phyloP scores from a whole-genome alignment of 2,113 vertebrate species.

The Procavia capensis region DNA sequence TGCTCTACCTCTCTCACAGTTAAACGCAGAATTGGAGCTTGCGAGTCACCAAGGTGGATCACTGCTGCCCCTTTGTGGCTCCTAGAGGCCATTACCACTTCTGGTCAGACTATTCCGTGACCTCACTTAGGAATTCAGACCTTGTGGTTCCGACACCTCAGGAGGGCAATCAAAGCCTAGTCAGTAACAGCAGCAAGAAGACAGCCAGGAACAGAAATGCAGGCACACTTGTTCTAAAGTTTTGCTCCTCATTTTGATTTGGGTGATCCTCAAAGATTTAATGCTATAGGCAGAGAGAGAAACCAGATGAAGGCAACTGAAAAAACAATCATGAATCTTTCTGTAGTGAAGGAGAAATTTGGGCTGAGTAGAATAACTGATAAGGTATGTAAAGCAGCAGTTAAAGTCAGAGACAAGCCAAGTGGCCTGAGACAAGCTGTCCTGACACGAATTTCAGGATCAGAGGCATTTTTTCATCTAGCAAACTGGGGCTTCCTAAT shows the following conservation, averaged over 20 bases:
- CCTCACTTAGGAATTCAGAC: neutral
- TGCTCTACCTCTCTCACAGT: neutral
- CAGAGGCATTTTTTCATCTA: slow-evolving; percentile 29
- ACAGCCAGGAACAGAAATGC: neutral
- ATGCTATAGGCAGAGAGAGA: neutral
- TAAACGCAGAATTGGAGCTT: neutral
- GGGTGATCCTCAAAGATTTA: neutral
- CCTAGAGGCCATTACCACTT: neutral
- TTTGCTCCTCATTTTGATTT: neutral
- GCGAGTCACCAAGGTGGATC: neutral
- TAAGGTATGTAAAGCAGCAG: neutral
- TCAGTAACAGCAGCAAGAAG: neutral
- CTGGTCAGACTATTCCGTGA: neutral
- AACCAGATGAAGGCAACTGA: neutral
- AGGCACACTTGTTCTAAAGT: neutral
- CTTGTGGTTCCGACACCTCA: neutral
- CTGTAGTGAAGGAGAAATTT: neutral
- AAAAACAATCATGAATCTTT: neutral
- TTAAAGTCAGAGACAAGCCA: neutral
- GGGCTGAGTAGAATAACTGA: neutral
- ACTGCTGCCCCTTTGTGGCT: neutral
- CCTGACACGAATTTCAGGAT: neutral
- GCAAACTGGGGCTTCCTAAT: neutral
- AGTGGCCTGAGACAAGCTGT: neutral
- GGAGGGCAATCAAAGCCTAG: neutral